Evolutionary conservation across 2,888 invertebrate genomes (phyloP), one percentile per base, ranked within the genome.

Genomic region (Geotrupes spiniger): DNA sequence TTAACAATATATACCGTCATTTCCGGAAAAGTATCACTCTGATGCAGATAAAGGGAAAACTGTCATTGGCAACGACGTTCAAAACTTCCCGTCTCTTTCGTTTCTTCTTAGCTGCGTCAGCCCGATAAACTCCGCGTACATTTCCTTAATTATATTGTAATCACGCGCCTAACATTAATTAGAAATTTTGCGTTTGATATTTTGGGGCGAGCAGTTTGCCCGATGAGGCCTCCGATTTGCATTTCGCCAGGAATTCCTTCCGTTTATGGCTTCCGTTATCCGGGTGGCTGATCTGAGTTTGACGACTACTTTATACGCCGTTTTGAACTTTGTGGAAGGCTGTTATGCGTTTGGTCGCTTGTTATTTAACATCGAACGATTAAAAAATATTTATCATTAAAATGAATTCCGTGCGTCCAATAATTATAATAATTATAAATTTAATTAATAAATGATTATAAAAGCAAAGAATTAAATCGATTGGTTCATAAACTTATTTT

Each of bases 111-210:
- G n/a, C n/a, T n/a, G n/a, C n/a, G n/a, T n/a, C n/a, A n/a, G n/a
- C n/a, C n/a, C n/a, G n/a, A n/a, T 26, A 37, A 28, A 25, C 39
- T n/a, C 25, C 33, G n/a, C 21, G 12, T 10, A n/a, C 21, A 41
- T 14, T 36, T 40, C 27, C 29, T 58, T 60, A 63, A 63, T 61
- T 60, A 61, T 60, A 61, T 60, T 61, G 61, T 60, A 61, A 63
- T 63, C 60, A 58, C 55, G 51, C 47, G 43, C 55, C 62, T 60
- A 59, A 54, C 60, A 60, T 60, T 61, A 62, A 60, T 60, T 58
- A 57, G 55, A 45, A 49, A 45, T 40, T 46, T 46, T 46, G 46
- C 31, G 31, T 46, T 41, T 50, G 41, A 36, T 40, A 39, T 36
- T 41, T 41, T 25, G 15, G 15, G 43, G 36, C 21, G 36, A 9